A percentile compares a stretch with the other conserved stretches of the same genome.
Conservation (phyloP, 2,113 vertebrate species). For the Hemicordylus capensis region DNA sequence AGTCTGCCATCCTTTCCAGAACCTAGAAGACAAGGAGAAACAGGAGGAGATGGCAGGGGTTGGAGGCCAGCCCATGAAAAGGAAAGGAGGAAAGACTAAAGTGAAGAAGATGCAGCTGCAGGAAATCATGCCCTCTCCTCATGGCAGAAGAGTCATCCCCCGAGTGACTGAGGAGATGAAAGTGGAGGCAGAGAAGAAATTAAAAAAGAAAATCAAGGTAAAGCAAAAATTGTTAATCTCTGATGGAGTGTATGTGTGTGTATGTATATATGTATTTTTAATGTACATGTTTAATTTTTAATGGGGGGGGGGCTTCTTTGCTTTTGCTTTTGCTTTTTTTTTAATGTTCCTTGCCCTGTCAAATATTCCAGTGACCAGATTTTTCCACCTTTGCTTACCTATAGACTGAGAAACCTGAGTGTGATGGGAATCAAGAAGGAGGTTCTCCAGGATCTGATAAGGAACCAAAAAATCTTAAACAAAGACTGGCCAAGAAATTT, state of each 20-base stretch:
- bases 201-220: conserved; percentile 87
- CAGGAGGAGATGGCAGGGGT: conserved; percentile 67
- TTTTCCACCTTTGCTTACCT: neutral
- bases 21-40: conserved; percentile 84
- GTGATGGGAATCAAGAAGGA: conserved; percentile 74
- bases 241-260: neutral
- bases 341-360: neutral
- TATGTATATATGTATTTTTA: neutral
- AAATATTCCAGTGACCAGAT: neutral
- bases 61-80: conserved; percentile 73
- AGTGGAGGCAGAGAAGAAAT: conserved; percentile 87
- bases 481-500: conserved; percentile 77
- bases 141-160: conserved; percentile 87
- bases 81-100: conserved; percentile 79
- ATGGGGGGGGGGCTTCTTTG: neutral
- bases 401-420: conserved; percentile 84
- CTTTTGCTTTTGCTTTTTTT: neutral
- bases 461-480: conserved; percentile 65
- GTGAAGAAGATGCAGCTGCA: conserved; percentile 78
- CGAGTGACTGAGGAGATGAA: conserved; percentile 91
- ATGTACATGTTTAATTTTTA: neutral
- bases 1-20: conserved; percentile 52
- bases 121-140: conserved; percentile 88
- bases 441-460: conserved; percentile 57
- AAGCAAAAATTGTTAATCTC: neutral